Base-by-base conservation (phyloP, 2,797 vertebrate genomes). In the Rhinichthys osculus region DNA sequence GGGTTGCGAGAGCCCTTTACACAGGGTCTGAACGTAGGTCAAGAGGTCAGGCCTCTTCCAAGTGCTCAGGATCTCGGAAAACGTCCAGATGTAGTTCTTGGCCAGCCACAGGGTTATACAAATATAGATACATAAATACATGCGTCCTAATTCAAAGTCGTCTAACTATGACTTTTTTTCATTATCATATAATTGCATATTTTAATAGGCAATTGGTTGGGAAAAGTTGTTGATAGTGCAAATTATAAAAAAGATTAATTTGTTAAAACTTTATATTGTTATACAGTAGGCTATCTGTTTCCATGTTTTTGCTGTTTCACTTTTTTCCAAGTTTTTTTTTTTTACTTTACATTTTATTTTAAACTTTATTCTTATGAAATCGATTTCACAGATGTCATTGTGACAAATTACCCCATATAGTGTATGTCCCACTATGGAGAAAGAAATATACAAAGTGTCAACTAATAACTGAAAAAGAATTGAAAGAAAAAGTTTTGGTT, bases 71-170 rank as follows among this genome's bases (percentile, higher is more conserved):
- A 97, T 97, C 93, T 98, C 97, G 2, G 96, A 95, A 88, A 98
- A 96, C 89, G 97, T 97, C 97, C 97, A 97, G 92, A 98, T 98
- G 90, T 98, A 98, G 93, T 98, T 98, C 92, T 97, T 98, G 81
- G 97, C 97, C 86, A 98, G 92, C 85, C 97, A 96, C 87, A 98
- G 93, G 44, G 97, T 98, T 94, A 35, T 35, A 35, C 4, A 50
- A 0, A 50, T 1, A 52, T 52, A 52, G 16, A 52, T 54, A 54
- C 0, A 54, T n/a, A 11, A 1, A 62, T 27, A 13, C 57, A 62
- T 47, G 11, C 44, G 3, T 47, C 1, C 3, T n/a, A 72, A 14
- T 44, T 42, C 5, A 44, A 27, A 44, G 47, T 30, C 9, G 9
- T 11, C 27, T 52, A 35, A 35, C 8, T 27, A n/a, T 1, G 0